Evolutionary conservation across 1,140 invertebrate genomes (phyloP), one percentile per base, ranked within the genome.

Genomic region (Zaprionus ghesquierei): DNA sequence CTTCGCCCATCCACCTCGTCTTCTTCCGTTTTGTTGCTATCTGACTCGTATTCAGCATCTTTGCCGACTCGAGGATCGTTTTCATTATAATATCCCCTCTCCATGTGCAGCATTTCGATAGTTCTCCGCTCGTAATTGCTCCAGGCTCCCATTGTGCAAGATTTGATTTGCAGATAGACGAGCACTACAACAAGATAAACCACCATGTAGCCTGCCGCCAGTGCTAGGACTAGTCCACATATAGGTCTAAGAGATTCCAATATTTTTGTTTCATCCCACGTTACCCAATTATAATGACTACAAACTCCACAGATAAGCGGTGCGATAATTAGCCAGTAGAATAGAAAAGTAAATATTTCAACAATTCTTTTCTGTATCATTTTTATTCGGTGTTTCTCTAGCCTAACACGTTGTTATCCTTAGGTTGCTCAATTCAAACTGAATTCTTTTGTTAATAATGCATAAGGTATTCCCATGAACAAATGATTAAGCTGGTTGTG

Each of bases 331-430:
- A 20, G 2, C 63, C 62, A 66, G 29, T 72, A 72, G 0, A 72
- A 27, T 2, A 72, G 2, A 1, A 72, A 25, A 3, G 29, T 46
- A 27, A 60, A 72, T 3, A 68, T 29, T 5, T 72, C 55, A n/a
- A 72, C 55, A 27, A 66, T 23, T 15, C n/a, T 41, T 46, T 72
- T 59, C 6, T 60, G 18, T 22, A 72, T 68, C 69, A 72, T 65
- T 18, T 59, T 66, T 12, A 8, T 20, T 15, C 15, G 18, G 25
- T 9, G 0, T 13, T 31, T 10, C 18, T 15, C 25, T 31, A 0
- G 1, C 2, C 6, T 29, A 5, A 9, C 27, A 8, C 63, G 35
- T 59, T 33, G 27, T 22, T 35, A 33, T 22, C 8, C 20, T 3
- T 35, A 6, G 22, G 1, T 18, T n/a, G n/a, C 3, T 3, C 2